A percentile compares a stretch with the other conserved stretches of the same genome.
These are phyloP conservation scores for Hyles euphorbiae DNA, from an alignment of 1,140 invertebrate species.

Conservation along the genomic window DNA sequence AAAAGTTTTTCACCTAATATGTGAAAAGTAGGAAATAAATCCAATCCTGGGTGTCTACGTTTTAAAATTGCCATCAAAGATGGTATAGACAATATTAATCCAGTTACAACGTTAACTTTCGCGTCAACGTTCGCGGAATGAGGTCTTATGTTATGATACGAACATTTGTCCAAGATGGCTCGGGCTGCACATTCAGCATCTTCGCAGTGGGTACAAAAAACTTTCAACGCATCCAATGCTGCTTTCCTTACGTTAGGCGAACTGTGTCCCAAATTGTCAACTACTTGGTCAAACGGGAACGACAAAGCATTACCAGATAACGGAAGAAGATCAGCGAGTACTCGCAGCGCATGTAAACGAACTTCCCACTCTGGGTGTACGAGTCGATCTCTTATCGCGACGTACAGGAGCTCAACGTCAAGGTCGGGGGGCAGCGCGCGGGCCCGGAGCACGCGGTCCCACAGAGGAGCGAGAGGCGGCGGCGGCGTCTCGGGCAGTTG, in stretches of 20 bases:
- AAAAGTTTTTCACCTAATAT: conserved; percentile 80
- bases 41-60: conserved; percentile 56
- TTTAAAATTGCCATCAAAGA: conserved; percentile 77
- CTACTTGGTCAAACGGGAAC: conserved; percentile 79
- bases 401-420: conserved; percentile 79
- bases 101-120: conserved; percentile 79
- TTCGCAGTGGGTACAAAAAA: conserved; percentile 79
- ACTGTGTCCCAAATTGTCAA: conserved; percentile 84
- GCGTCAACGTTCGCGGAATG: conserved; percentile 73
- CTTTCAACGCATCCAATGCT: conserved; percentile 81
- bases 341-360: conserved; percentile 84
- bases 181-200: conserved; percentile 77
- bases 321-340: conserved; percentile 84
- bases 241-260: conserved; percentile 86
- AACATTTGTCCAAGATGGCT: conserved; percentile 79
- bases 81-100: conserved; percentile 81
- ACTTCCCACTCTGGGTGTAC: conserved; percentile 88
- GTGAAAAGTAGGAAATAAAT: conserved; percentile 73
- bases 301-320: conserved; percentile 80
- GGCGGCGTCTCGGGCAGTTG: conserved; percentile 66
- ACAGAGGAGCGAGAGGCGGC: conserved; percentile 80
- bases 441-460: conserved; percentile 83
- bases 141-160: conserved; percentile 74
- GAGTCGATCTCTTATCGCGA: conserved; percentile 82
- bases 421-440: conserved; percentile 78